Evolutionary conservation across 2,113 vertebrate genomes (phyloP).

Genomic region (Lepidothrix coronata): DNA sequence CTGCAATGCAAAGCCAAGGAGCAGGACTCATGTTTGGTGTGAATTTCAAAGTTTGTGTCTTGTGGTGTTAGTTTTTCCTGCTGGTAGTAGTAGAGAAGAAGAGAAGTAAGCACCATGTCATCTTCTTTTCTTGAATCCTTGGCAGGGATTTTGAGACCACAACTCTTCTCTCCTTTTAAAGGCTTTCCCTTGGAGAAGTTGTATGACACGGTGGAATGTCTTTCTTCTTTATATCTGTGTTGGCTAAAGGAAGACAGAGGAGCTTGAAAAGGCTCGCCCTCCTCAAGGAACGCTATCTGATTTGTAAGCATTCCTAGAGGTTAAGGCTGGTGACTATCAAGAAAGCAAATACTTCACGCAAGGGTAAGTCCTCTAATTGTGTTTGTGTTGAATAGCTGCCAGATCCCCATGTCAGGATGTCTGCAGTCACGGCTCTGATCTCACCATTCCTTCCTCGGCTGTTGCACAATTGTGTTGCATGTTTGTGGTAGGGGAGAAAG

Average conservation of each 20-base stretch:
- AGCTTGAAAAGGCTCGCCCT: slow-evolving; percentile 26
- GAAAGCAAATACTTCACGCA: slow-evolving; percentile 80
- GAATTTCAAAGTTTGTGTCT: not conserved
- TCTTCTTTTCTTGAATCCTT: not conserved
- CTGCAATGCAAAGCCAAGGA: not conserved
- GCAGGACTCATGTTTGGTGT: not conserved
- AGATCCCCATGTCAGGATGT: slow-evolving; percentile 75
- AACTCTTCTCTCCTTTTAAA: not conserved
- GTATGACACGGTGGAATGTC: not conserved
- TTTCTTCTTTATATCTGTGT: slow-evolving; percentile 32
- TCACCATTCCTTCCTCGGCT: slow-evolving; percentile 48
- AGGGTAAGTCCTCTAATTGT: slow-evolving; percentile 82
- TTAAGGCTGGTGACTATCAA: slow-evolving; percentile 71
- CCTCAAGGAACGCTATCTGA: slow-evolving; percentile 55
- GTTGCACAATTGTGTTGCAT: slow-evolving; percentile 64
- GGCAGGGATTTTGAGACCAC: slow-evolving; percentile 14
- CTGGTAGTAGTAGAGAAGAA: not conserved
- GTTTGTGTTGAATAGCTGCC: slow-evolving; percentile 78
- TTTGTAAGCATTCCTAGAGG: slow-evolving; percentile 70
- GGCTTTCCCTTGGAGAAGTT: not conserved
- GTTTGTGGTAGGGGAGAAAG: slow-evolving; percentile 61
- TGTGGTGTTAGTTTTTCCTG: not conserved
- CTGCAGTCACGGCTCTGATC: slow-evolving; percentile 68
- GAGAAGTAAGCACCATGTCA: not conserved
- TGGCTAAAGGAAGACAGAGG: slow-evolving; percentile 28